Conservation (phyloP, 1,140 invertebrate genomes). For the Sycophaga agraensis region DNA sequence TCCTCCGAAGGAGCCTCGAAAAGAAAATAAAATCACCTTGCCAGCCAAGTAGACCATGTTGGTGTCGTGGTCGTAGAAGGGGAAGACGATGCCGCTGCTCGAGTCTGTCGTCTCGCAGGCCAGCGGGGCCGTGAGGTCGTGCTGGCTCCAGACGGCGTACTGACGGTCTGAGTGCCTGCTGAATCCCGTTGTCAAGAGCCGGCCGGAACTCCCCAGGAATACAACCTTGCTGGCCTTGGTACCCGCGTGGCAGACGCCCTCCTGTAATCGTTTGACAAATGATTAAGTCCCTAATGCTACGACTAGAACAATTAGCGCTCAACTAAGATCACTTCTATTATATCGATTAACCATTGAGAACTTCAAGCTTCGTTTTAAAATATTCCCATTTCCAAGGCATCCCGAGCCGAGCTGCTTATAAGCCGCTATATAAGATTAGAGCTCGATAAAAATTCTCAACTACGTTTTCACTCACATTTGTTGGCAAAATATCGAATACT, state of each 20-base stretch:
- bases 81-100: conserved; percentile 89
- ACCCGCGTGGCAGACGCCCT: conserved; percentile 81
- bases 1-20: too few species aligned
- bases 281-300: too few species aligned
- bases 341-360: too few species aligned
- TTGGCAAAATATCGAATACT: too few species aligned
- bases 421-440: too few species aligned
- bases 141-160: conserved; percentile 85
- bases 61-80: conserved; percentile 91
- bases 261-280: conserved; percentile 62
- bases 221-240: conserved; percentile 88
- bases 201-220: conserved; percentile 75
- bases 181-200: conserved; percentile 87
- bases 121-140: conserved; percentile 75
- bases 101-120: conserved; percentile 84
- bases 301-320: too few species aligned
- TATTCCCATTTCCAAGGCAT: too few species aligned
- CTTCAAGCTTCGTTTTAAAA: too few species aligned
- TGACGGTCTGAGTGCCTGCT: conserved; percentile 86
- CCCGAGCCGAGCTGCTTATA: too few species aligned
- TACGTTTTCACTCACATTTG: too few species aligned
- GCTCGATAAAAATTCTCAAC: too few species aligned
- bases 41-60: conserved; percentile 82
- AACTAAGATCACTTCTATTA: too few species aligned
- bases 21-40: conserved; percentile 63